Conservation (phyloP, 2,888 invertebrate species). For the Rotaria magnacalcarata region DNA sequence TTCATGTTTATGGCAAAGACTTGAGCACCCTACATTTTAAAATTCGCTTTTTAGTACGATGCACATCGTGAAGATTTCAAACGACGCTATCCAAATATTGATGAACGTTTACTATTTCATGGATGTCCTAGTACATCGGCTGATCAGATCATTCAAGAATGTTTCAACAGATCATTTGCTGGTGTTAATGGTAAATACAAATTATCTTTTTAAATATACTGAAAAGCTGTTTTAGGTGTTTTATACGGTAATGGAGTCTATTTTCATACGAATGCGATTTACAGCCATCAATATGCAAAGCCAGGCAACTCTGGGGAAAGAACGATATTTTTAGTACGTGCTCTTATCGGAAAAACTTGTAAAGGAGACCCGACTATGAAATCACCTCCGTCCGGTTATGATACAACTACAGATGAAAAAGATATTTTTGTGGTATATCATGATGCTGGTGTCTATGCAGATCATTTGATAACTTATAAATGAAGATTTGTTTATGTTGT, state of each 20-base stretch:
- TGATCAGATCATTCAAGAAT: background rate
- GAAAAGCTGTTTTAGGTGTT: conserved; percentile 49
- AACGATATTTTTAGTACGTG: conserved; percentile 50
- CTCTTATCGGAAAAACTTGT: conserved; percentile 50
- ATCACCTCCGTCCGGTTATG: conserved; percentile 51
- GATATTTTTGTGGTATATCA: conserved; percentile 54
- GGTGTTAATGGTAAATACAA: conserved; percentile 50
- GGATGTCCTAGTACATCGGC: background rate
- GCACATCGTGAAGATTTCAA: conserved; percentile 11
- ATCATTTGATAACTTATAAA: conserved; percentile 52
- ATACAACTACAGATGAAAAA: conserved; percentile 51
- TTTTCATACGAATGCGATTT: conserved; percentile 51
- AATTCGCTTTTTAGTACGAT: background rate
- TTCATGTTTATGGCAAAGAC: too few relatives aligned
- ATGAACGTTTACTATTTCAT: conserved; percentile 4
- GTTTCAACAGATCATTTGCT: conserved; percentile 51
- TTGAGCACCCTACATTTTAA: too few relatives aligned
- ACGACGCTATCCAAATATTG: background rate
- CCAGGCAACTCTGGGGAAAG: conserved; percentile 48
- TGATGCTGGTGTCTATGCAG: conserved; percentile 55
- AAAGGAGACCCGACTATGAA: conserved; percentile 48
- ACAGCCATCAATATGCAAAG: conserved; percentile 49
- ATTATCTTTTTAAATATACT: background rate
- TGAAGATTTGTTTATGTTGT: background rate
- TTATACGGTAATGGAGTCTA: conserved; percentile 54